Conservation (phyloP, 2,888 invertebrate genomes). For the Drosophila atripex region DNA sequence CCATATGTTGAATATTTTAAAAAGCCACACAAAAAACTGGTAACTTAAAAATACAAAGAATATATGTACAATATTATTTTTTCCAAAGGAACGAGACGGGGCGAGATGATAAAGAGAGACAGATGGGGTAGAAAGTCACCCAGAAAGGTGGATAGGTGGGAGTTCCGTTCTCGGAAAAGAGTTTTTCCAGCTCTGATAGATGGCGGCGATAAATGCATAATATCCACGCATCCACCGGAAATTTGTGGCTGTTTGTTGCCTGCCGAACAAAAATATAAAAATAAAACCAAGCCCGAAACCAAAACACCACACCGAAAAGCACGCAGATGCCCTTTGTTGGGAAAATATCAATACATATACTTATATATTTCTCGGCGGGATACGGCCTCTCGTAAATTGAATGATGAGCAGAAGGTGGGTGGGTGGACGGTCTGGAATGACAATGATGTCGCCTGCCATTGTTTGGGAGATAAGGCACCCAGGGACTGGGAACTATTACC, state of each 20-base stretch:
- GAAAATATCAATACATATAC: constrained; percentile 35
- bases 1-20: constrained; percentile 12
- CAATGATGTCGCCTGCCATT: constrained; percentile 48
- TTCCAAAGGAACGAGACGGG: background rate
- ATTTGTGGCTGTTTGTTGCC: constrained; percentile 51
- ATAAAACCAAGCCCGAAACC: constrained; percentile 46
- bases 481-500: constrained; percentile 56
- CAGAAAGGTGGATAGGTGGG: constrained; percentile 10
- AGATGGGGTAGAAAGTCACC: constrained; percentile 9
- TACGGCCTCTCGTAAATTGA: constrained; percentile 45
- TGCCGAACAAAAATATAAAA: constrained; percentile 42
- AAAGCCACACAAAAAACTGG: background rate
- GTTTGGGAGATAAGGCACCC: constrained; percentile 64
- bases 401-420: constrained; percentile 38
- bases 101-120: constrained; percentile 14
- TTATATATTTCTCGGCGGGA: constrained; percentile 6
- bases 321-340: constrained; percentile 34
- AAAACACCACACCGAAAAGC: constrained; percentile 8
- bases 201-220: constrained; percentile 72
- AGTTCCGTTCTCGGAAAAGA: constrained; percentile 58
- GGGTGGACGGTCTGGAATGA: constrained; percentile 1
- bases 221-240: constrained; percentile 60
- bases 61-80: constrained; percentile 15
- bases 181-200: constrained; percentile 68
- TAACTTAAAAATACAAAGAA: background rate